A percentile compares a stretch with the other conserved stretches of the same genome.
phyloP scores from a whole-genome alignment of 2,113 vertebrate genomes.

The Phalacrocorax pelagicus region DNA sequence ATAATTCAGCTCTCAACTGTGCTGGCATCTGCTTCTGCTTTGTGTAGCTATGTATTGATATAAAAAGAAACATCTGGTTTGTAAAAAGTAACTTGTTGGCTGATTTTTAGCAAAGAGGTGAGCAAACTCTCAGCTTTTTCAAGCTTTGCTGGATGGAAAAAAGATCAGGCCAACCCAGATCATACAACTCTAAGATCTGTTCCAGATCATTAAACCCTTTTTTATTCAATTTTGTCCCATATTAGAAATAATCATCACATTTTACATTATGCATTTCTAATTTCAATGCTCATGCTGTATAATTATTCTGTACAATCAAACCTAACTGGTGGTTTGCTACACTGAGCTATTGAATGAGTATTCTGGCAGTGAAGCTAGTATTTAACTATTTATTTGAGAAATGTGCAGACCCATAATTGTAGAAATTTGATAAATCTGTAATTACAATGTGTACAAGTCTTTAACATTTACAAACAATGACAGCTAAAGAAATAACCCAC shows the following conservation, averaged over 20 bases:
- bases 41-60: background rate
- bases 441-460: background rate
- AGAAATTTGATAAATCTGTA: constrained; percentile 22
- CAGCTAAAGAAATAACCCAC: background rate
- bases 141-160: background rate
- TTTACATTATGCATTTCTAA: constrained; percentile 39
- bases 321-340: constrained; percentile 16
- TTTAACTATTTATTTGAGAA: constrained; percentile 4
- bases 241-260: constrained; percentile 46
- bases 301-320: constrained; percentile 60
- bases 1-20: constrained; percentile 26
- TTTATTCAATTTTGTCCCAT: constrained; percentile 32
- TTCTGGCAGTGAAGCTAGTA: background rate
- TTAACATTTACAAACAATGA: background rate
- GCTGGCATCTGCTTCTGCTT: constrained; percentile 11
- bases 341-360: background rate
- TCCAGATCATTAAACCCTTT: constrained; percentile 18
- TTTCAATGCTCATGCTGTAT: constrained; percentile 40
- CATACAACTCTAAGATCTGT: background rate
- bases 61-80: constrained; percentile 6
- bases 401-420: background rate
- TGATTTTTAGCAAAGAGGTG: constrained; percentile 4
- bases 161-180: background rate
- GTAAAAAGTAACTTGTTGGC: constrained; percentile 20
- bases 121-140: background rate